These are phyloP conservation scores for Rhynchopsitta pachyrhyncha DNA, from an alignment of 2,113 vertebrate species.

Conservation along the genomic window DNA sequence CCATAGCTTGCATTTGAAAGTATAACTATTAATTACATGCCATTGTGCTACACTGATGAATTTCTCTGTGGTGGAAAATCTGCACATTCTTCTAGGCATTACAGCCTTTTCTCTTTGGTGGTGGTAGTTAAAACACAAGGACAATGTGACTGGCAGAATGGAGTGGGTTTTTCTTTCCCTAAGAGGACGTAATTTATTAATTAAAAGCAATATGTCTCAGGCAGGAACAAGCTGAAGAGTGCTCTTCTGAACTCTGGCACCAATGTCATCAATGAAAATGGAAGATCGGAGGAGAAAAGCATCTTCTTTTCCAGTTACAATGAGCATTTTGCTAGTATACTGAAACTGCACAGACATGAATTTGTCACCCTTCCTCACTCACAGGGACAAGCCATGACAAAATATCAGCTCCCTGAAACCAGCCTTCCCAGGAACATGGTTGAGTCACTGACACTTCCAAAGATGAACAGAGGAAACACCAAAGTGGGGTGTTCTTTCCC, in stretches of 20 bases:
- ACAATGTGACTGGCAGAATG: conserved; percentile 52
- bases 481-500: neutral
- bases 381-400: neutral
- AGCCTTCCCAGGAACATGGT: neutral
- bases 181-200: conserved; percentile 57
- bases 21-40: conserved; percentile 64
- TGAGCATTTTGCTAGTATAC: neutral
- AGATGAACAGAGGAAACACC: neutral
- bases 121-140: conserved; percentile 72
- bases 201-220: conserved; percentile 55
- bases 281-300: conserved; percentile 35
- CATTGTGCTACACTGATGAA: conserved; percentile 64
- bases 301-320: neutral
- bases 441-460: rapidly evolving
- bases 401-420: neutral
- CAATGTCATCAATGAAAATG: conserved; percentile 15
- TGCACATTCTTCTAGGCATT: conserved; percentile 52
- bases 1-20: conserved; percentile 48
- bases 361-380: neutral
- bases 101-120: conserved; percentile 53
- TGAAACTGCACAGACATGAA: neutral
- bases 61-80: conserved; percentile 62
- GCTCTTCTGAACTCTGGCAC: conserved; percentile 58
- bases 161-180: conserved; percentile 1
- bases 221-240: conserved; percentile 26